A percentile compares a stretch with the other conserved stretches of the same genome.
Conservation (phyloP, 2,113 vertebrate genomes). For the Neoarius graeffei region DNA sequence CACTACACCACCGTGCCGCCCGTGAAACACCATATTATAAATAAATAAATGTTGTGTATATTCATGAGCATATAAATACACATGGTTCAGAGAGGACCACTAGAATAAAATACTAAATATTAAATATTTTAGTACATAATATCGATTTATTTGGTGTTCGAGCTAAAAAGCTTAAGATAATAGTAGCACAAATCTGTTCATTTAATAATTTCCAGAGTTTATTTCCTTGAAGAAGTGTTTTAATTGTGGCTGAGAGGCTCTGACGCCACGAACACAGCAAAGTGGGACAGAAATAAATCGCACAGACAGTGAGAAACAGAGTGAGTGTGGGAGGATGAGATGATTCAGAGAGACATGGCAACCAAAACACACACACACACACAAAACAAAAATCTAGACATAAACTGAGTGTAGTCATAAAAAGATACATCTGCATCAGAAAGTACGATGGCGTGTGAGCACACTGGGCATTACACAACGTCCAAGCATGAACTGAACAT, state of each 20-base stretch:
- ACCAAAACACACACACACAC: slow-evolving; percentile 16
- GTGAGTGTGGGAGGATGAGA: slow-evolving; percentile 15
- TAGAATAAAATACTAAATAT: not conserved
- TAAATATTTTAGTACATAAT: not conserved
- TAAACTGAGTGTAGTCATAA: not conserved
- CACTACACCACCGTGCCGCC: too few species aligned
- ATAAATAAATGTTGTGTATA: too few species aligned
- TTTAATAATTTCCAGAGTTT: not conserved
- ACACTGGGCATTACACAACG: slow-evolving; percentile 6
- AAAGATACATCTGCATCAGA: not conserved
- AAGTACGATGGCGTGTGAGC: not conserved
- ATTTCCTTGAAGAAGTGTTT: not conserved
- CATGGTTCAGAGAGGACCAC: too few species aligned
- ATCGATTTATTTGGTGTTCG: not conserved
- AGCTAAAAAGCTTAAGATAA: not conserved
- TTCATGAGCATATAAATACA: not conserved
- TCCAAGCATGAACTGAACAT: slow-evolving; percentile 1
- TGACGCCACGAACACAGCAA: not conserved
- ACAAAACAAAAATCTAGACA: slow-evolving; percentile 2
- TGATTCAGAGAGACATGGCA: slow-evolving; percentile 6
- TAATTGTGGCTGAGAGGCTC: not conserved
- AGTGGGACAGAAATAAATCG: slow-evolving; percentile 8
- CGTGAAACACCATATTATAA: too few species aligned
- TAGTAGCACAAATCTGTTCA: not conserved
- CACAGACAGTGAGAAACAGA: not conserved